Evolutionary conservation across 2,797 vertebrate species (phyloP), one percentile per base, ranked within the genome.

Genomic region (Aeoliscus strigatus): DNA sequence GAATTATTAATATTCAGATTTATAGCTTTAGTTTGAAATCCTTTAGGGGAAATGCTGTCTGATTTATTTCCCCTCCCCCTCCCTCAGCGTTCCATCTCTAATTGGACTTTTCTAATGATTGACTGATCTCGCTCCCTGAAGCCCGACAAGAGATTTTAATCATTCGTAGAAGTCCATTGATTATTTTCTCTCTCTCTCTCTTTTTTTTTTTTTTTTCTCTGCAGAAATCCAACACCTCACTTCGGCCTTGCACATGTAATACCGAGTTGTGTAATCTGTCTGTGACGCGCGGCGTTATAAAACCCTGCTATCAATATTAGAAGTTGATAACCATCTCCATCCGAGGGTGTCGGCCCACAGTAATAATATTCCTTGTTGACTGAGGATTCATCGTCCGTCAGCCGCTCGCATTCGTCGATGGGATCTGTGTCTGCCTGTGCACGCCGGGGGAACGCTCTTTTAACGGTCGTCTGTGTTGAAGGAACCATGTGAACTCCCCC

Each of bases 101-200:
- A 88, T 86, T 85, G 81, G 77, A 75, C 80, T 79, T 75, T 75
- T 68, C 56, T 75, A 75, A 77, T 79, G 70, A 77, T 80, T 84
- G 67, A 75, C 70, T 62, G 73, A 70, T 55, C 60, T 62, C 48
- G 35, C 40, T 66, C 52, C 60, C 51, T n/a, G 31, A 28, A 70
- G 51, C n/a, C n/a, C n/a, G n/a, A n/a, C n/a, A n/a, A n/a, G n/a
- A 51, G 62, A 70, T 67, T 71, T 70, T 66, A 70, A 70, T 78
- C 60, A 69, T 41, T 61, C 10, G 38, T 27, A 14, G 41, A 37
- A 47, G 41, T 60, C 66, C 43, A 80, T 79, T 64, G 75, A 80
- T 81, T 64, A 14, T 52, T 64, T 61, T 41, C 1, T 7, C 10
- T 18, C 35, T 15, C 21, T n/a, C n/a, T n/a, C n/a, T n/a, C n/a